These are phyloP conservation scores for Hucho hucho DNA, from an alignment of 2,113 vertebrate genomes.

Conservation along the genomic window DNA sequence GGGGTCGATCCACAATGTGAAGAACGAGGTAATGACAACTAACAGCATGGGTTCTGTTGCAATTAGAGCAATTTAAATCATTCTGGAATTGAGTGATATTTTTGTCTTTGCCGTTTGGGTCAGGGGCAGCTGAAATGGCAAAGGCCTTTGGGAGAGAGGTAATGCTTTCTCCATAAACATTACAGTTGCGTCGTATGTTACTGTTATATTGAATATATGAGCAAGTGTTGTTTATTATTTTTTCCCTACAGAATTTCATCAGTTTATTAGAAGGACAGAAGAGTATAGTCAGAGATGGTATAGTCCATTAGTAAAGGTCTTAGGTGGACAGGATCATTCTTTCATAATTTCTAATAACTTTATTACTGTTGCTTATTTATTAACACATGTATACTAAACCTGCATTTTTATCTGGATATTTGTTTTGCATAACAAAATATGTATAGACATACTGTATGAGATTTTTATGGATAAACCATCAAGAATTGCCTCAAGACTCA, in stretches of 20 bases:
- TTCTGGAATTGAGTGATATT: slow-evolving; percentile 3
- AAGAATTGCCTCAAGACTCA: too few species aligned
- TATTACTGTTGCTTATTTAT: too few species aligned
- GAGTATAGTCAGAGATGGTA: background rate
- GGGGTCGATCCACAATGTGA: slow-evolving; percentile 64
- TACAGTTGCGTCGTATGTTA: background rate
- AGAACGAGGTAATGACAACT: slow-evolving; percentile 58
- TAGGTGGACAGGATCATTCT: too few species aligned
- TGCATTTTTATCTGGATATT: too few species aligned
- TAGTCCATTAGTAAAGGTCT: too few species aligned
- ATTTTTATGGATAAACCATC: too few species aligned
- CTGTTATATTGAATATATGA: background rate
- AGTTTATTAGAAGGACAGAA: slow-evolving; percentile 24
- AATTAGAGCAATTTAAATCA: background rate
- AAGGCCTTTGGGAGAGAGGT: slow-evolving; percentile 69
- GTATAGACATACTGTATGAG: too few species aligned
- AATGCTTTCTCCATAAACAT: background rate
- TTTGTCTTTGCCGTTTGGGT: slow-evolving; percentile 54
- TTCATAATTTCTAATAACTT: too few species aligned
- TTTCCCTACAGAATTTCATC: slow-evolving; percentile 35
- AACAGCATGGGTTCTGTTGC: background rate
- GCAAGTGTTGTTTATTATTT: background rate
- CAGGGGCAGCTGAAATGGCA: slow-evolving; percentile 68
- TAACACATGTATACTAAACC: too few species aligned
- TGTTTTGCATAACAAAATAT: too few species aligned